Percentiles rank a stretch among this genome's conserved stretches.
Evolutionary conservation across 2,113 vertebrate genomes (phyloP).

Genomic region (Myocastor coypus): DNA sequence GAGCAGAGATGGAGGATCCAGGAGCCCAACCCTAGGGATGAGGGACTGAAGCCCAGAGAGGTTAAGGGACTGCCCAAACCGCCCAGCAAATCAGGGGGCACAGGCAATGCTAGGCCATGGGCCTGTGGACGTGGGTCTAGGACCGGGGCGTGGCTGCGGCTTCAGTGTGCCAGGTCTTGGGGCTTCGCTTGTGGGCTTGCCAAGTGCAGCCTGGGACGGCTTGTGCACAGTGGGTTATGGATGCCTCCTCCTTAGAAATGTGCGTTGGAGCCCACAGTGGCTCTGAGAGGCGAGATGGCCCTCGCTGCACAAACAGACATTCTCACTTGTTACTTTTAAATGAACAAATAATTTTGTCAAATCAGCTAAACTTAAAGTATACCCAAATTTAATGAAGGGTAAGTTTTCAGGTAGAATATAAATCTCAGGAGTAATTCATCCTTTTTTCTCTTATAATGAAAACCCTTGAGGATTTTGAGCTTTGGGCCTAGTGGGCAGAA

Average conservation of each 20-base stretch:
- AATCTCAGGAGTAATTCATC: background rate
- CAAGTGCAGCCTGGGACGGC: too few relatives aligned
- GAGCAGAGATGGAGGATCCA: background rate
- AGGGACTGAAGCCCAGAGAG: background rate
- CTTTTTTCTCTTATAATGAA: slow-evolving; percentile 24
- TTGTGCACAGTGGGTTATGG: too few relatives aligned
- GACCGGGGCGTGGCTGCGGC: too few relatives aligned
- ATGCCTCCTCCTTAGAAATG: rapidly evolving
- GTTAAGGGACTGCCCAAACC: background rate
- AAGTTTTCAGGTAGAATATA: background rate
- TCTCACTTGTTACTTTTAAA: background rate
- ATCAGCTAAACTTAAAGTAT: background rate
- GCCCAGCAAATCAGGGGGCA: background rate
- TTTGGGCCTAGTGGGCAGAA: background rate
- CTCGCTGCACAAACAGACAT: background rate
- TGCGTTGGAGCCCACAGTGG: too few relatives aligned
- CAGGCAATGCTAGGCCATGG: background rate
- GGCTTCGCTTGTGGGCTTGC: background rate
- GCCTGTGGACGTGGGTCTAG: background rate
- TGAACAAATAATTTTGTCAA: background rate
- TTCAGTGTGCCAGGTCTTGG: background rate
- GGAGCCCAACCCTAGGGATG: rapidly evolving
- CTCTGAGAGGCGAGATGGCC: background rate
- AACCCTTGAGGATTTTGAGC: background rate
- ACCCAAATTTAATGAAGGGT: background rate